Evolutionary conservation across 2,113 vertebrate species (phyloP).

Genomic region (Albula glossodonta): DNA sequence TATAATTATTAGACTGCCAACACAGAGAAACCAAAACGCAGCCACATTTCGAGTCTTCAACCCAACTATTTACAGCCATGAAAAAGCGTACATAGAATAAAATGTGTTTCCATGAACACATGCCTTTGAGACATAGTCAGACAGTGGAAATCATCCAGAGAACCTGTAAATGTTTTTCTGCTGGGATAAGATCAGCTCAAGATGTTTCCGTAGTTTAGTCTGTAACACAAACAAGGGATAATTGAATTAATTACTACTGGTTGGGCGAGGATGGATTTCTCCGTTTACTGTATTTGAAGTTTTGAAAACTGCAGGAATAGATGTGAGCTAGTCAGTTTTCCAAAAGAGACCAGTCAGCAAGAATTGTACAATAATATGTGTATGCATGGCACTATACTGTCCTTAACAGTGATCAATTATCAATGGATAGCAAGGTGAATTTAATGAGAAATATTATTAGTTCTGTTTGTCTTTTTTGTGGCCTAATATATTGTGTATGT

Average conservation of each 20-base stretch:
- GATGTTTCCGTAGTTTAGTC: conserved; percentile 62
- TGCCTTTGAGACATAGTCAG: neutral
- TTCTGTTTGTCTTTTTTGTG: neutral
- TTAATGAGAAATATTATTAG: neutral
- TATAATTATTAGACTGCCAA: neutral
- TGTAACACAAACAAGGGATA: conserved; percentile 34
- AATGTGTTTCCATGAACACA: neutral
- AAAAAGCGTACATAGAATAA: neutral
- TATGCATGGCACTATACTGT: too few species aligned
- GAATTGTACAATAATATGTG: neutral
- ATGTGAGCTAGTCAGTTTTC: neutral
- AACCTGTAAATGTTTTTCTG: conserved; percentile 24
- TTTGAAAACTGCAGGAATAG: neutral
- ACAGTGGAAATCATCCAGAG: neutral
- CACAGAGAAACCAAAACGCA: neutral
- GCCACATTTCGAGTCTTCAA: neutral
- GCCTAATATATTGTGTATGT: neutral
- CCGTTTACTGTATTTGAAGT: neutral
- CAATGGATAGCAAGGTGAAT: neutral
- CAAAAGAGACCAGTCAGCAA: neutral
- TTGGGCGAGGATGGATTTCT: neutral
- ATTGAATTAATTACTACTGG: conserved; percentile 19
- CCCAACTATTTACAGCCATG: neutral
- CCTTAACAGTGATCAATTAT: neutral
- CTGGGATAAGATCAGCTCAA: conserved; percentile 59